Evolutionary conservation across 1,140 invertebrate genomes (phyloP).

Genomic region (Araneus ventricosus): DNA sequence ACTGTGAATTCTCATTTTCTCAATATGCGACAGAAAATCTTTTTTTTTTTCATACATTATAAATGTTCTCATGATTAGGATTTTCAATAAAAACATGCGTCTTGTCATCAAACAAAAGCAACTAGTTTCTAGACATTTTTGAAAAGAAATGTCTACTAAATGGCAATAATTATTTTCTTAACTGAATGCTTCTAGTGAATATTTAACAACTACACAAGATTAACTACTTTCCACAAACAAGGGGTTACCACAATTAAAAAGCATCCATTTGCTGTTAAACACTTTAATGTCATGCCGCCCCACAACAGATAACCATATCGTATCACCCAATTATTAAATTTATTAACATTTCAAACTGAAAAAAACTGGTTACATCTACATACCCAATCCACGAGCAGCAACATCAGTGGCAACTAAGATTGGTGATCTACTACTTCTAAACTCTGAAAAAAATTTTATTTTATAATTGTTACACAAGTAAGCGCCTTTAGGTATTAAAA

Average conservation of each 20-base stretch:
- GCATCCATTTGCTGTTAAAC: conserved; percentile 56
- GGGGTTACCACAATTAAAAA: conserved; percentile 68
- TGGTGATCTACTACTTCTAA: conserved; percentile 87
- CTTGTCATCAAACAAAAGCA: no score
- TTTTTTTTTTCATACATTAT: no score
- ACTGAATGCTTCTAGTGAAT: no score
- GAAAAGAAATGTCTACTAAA: no score
- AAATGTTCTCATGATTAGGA: no score
- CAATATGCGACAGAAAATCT: no score
- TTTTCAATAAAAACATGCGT: no score
- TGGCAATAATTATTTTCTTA: no score
- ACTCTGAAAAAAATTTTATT: conserved; percentile 85
- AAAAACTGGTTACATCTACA: conserved; percentile 73
- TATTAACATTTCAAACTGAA: not conserved
- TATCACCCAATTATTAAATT: not conserved
- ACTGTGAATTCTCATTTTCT: no score
- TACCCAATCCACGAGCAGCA: conserved; percentile 91
- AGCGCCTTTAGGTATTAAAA: no score
- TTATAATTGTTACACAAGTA: conserved; percentile 83
- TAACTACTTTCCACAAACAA: conserved; percentile 45
- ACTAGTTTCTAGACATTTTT: no score
- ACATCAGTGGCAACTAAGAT: conserved; percentile 96
- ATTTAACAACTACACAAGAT: not conserved
- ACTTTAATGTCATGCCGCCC: conserved; percentile 72
- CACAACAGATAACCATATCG: not conserved